Percentiles rank a stretch among this genome's conserved stretches.
These are phyloP conservation scores for Galago senegalensis DNA, from an alignment of 2,797 vertebrate species.

Conservation along the genomic window DNA sequence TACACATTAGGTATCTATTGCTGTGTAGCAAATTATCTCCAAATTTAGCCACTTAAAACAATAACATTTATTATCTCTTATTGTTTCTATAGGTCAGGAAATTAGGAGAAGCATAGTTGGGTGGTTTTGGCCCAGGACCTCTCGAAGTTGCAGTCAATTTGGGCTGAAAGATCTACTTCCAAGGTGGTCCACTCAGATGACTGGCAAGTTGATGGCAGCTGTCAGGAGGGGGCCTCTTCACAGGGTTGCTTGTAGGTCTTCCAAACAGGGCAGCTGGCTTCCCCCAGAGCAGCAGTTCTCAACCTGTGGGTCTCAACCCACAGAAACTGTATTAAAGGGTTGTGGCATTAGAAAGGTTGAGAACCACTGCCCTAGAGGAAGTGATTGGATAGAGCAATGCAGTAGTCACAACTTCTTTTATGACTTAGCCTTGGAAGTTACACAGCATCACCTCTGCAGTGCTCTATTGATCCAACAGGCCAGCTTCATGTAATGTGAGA, in stretches of 20 bases:
- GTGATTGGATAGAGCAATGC: not conserved
- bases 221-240: not conserved
- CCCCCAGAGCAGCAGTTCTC: not conserved
- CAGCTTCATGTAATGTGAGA: not conserved
- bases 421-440: not conserved
- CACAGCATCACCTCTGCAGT: not conserved
- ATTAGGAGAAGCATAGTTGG: not conserved
- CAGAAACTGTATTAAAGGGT: no score
- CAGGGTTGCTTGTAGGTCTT: not conserved
- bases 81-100: constrained; percentile 16
- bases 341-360: no score
- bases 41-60: constrained; percentile 13
- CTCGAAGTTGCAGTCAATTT: not conserved
- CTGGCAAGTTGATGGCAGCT: not conserved
- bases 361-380: not conserved
- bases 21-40: not conserved
- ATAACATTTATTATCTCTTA: not conserved
- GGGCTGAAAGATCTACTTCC: not conserved
- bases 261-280: not conserved
- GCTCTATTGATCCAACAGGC: not conserved
- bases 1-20: not conserved
- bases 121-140: not conserved
- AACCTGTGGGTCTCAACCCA: no score
- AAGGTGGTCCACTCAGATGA: not conserved
- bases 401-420: not conserved